Conservation (phyloP, 2,113 vertebrate genomes). For the Myiozetetes cayanensis region DNA sequence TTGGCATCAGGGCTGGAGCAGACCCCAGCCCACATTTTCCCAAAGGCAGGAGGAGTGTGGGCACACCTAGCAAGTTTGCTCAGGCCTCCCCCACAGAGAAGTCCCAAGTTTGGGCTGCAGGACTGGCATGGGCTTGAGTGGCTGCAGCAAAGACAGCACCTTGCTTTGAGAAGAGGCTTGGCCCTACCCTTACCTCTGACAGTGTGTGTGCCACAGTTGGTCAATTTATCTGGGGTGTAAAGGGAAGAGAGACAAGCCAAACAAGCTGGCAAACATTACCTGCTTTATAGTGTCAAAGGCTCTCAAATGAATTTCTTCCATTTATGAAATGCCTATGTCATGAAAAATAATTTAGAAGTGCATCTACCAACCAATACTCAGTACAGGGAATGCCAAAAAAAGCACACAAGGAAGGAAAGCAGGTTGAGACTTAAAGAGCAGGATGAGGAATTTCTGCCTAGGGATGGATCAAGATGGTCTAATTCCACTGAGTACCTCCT, state of each 20-base stretch:
- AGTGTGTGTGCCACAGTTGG: rapidly evolving
- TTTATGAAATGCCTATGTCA: not conserved
- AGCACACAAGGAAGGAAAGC: not conserved
- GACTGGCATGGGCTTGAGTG: not conserved
- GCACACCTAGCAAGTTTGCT: not conserved
- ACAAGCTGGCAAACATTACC: not conserved
- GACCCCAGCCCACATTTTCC: rapidly evolving
- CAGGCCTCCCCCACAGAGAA: not conserved
- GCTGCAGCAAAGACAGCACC: not conserved
- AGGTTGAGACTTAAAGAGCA: not conserved
- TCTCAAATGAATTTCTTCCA: not conserved
- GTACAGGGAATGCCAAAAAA: not conserved
- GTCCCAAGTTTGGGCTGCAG: not conserved
- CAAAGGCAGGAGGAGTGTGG: rapidly evolving
- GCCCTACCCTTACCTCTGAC: not conserved
- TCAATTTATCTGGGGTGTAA: not conserved
- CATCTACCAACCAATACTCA: not conserved
- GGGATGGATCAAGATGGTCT: not conserved
- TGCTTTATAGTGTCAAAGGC: not conserved
- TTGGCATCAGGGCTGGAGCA: rapidly evolving
- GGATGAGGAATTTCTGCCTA: not conserved
- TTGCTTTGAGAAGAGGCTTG: not conserved
- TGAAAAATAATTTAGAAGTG: not conserved
- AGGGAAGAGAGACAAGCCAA: not conserved
- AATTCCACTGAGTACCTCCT: not conserved